These are phyloP conservation scores for Ctenopoma kingsleyae DNA, from an alignment of 2,797 vertebrate species.

Conservation along the genomic window DNA sequence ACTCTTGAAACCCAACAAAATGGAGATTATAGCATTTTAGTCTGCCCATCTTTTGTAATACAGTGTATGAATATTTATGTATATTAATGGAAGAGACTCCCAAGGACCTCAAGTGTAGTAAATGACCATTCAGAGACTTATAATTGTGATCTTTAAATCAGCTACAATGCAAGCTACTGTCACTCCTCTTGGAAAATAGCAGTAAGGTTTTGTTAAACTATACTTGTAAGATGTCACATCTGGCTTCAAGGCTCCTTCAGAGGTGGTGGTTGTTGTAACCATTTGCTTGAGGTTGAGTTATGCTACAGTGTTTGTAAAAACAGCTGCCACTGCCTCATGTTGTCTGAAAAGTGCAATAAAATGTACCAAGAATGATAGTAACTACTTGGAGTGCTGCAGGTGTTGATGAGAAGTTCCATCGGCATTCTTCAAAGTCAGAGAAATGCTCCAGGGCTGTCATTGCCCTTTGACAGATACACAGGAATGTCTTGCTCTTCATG, in stretches of 20 bases:
- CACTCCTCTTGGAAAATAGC: not conserved
- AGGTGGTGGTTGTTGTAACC: slow-evolving; percentile 21
- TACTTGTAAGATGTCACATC: slow-evolving; percentile 29
- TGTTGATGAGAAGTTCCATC: slow-evolving; percentile 12
- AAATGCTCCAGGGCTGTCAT: slow-evolving; percentile 15
- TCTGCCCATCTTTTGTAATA: no score
- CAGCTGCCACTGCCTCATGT: slow-evolving; percentile 31
- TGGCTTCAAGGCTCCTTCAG: slow-evolving; percentile 21
- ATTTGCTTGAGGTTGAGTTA: slow-evolving; percentile 26
- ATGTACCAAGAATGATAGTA: not conserved
- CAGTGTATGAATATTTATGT: no score
- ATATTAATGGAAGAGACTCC: not conserved
- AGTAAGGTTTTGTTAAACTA: not conserved
- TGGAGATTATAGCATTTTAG: no score
- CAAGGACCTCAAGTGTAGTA: not conserved
- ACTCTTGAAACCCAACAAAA: no score
- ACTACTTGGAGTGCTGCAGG: slow-evolving; percentile 12
- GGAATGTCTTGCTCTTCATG: slow-evolving; percentile 34
- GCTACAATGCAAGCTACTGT: not conserved
- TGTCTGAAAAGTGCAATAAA: not conserved
- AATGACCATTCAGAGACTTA: not conserved
- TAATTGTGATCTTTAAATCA: not conserved
- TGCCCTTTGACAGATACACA: slow-evolving; percentile 30
- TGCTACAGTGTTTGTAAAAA: not conserved
- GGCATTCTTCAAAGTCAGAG: slow-evolving; percentile 21